These are phyloP conservation scores for Adrianichthys oophorus DNA, from an alignment of 2,797 vertebrate genomes.

Conservation along the genomic window DNA sequence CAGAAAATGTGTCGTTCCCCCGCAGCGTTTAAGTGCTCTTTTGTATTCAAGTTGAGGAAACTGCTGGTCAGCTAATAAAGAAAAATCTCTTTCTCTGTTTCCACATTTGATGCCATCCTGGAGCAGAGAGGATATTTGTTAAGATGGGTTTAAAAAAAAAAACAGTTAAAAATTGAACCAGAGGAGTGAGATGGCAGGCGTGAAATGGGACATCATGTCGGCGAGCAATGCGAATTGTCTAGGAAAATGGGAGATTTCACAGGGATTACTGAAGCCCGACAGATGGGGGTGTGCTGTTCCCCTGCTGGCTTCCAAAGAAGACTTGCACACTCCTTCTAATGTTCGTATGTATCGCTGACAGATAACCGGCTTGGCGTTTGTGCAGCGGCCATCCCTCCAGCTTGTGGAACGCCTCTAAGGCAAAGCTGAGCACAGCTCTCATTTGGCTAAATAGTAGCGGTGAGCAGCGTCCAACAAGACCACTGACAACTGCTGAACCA, in stretches of 20 bases:
- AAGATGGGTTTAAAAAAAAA: conserved; percentile 8
- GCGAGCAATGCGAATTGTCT: conserved; percentile 70
- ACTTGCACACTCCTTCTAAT: conserved; percentile 59
- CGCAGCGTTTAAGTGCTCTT: conserved; percentile 68
- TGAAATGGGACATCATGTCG: conserved; percentile 76
- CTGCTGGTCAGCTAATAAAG: conserved; percentile 49
- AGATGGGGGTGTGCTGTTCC: conserved; percentile 69
- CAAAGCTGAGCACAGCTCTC: conserved; percentile 35
- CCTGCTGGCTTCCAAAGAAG: conserved; percentile 54
- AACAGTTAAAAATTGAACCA: conserved; percentile 62
- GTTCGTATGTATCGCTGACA: conserved; percentile 72
- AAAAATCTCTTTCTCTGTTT: conserved; percentile 55
- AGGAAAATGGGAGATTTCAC: conserved; percentile 81
- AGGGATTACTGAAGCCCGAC: conserved; percentile 79
- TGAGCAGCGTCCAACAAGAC: conserved; percentile 9
- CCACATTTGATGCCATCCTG: conserved; percentile 39
- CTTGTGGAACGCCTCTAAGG: conserved; percentile 31
- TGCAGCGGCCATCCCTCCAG: conserved; percentile 11
- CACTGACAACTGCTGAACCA: conserved; percentile 19
- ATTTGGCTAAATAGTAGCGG: conserved; percentile 31
- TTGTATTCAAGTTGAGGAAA: conserved; percentile 62
- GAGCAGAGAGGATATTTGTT: conserved; percentile 46
- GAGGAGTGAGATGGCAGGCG: conserved; percentile 70
- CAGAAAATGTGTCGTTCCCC: conserved; percentile 54
- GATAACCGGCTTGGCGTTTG: conserved; percentile 70